These are phyloP conservation scores for Salticus scenicus DNA, from an alignment of 2,888 invertebrate genomes.

Conservation along the genomic window DNA sequence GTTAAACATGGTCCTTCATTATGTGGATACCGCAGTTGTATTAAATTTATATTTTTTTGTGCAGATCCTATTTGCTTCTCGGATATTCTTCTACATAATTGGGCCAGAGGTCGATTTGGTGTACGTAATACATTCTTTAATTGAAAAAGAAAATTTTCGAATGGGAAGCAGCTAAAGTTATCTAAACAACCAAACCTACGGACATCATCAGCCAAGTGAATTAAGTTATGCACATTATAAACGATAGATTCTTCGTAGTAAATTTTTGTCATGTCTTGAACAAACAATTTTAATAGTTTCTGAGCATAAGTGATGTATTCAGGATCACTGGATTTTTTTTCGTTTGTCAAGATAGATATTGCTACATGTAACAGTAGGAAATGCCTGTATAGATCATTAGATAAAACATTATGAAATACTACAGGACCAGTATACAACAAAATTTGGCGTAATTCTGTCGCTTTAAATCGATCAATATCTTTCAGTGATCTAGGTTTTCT, in stretches of 20 bases:
- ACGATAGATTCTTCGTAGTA: conserved; percentile 5
- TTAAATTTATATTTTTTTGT: too few relatives aligned
- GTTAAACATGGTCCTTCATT: too few relatives aligned
- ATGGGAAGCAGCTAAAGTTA: conserved; percentile 23
- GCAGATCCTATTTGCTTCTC: not conserved
- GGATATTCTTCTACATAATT: conserved; percentile 20
- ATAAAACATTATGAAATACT: not conserved
- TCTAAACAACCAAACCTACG: conserved; percentile 6
- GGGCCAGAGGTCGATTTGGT: not conserved
- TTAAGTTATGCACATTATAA: conserved; percentile 22
- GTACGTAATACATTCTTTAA: not conserved
- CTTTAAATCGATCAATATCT: conserved; percentile 23
- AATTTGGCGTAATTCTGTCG: conserved; percentile 21
- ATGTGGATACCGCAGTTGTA: too few relatives aligned
- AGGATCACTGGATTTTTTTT: not conserved
- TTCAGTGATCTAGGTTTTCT: conserved; percentile 11
- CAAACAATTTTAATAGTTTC: conserved; percentile 11
- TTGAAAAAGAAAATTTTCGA: conserved; percentile 22
- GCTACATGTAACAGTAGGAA: conserved; percentile 27
- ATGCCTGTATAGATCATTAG: not conserved
- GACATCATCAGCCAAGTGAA: conserved; percentile 25
- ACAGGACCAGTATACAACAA: conserved; percentile 24
- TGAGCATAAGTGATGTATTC: conserved; percentile 4
- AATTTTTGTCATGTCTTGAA: not conserved
- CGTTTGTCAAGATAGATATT: not conserved